phyloP scores from a whole-genome alignment of 2,797 vertebrate species.

The Vespertilio murinus region DNA sequence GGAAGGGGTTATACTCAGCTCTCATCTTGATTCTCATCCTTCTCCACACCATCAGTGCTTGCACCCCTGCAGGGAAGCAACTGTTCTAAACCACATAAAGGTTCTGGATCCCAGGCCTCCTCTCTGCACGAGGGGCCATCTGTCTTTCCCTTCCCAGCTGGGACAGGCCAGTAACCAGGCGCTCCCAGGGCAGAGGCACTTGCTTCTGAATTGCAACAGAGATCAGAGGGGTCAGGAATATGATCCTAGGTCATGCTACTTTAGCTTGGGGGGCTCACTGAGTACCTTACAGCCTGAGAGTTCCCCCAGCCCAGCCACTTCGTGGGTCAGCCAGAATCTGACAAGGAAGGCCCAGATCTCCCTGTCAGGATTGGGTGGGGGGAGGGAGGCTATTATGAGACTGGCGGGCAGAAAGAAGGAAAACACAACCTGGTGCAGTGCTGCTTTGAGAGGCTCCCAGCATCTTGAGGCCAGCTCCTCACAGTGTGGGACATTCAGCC shows the following conservation, averaged over 20 bases:
- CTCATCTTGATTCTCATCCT: no score
- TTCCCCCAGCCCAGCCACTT: neutral
- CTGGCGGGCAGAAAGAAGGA: neutral
- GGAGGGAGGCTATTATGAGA: neutral
- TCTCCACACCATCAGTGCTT: accelerated
- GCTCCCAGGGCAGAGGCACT: neutral
- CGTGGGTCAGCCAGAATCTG: neutral
- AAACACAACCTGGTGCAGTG: accelerated
- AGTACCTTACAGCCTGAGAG: neutral
- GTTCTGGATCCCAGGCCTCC: neutral
- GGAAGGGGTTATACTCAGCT: neutral
- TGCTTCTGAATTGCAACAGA: neutral
- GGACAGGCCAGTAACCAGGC: neutral
- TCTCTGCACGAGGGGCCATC: neutral
- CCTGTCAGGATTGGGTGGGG: accelerated
- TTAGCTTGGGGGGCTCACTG: neutral
- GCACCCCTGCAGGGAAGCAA: neutral
- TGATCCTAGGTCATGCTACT: neutral
- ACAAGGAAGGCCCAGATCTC: neutral
- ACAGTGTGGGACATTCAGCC: neutral
- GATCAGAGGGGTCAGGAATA: accelerated
- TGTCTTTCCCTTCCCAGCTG: neutral
- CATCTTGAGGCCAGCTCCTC: neutral
- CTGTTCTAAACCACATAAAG: neutral
- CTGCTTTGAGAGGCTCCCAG: neutral